Conservation (phyloP, 2,888 invertebrate genomes). For the Anarsia innoxiella region DNA sequence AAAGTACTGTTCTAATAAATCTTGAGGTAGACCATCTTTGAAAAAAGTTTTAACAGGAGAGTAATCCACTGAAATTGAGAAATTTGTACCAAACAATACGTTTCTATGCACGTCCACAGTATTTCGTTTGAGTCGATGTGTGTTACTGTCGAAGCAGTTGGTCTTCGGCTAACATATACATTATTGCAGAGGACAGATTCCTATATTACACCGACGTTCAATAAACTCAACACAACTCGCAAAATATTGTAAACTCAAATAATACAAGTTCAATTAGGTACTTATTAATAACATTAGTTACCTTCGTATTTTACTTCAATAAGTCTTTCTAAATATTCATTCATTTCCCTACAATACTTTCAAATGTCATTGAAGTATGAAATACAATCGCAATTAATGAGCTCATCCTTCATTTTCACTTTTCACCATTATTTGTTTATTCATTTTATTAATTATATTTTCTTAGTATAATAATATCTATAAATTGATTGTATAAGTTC, state of each 20-base stretch:
- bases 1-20: no score
- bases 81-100: no score
- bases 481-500: slow-evolving; percentile 76
- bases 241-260: slow-evolving; percentile 44
- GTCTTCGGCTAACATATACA: neutral
- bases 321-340: slow-evolving; percentile 76
- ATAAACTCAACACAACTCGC: slow-evolving; percentile 26
- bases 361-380: slow-evolving; percentile 73
- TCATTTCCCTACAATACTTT: slow-evolving; percentile 70
- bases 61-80: no score
- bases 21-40: no score
- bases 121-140: no score
- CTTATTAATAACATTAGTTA: slow-evolving; percentile 71
- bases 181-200: slow-evolving; percentile 21
- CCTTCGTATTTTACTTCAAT: slow-evolving; percentile 72
- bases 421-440: slow-evolving; percentile 73
- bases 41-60: no score
- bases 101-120: no score
- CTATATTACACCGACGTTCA: slow-evolving; percentile 24
- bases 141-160: neutral
- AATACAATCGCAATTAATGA: slow-evolving; percentile 72
- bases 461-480: slow-evolving; percentile 76
- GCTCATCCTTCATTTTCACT: slow-evolving; percentile 62
- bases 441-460: slow-evolving; percentile 74
- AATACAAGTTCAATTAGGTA: slow-evolving; percentile 59